Conservation (phyloP, 2,888 invertebrate genomes). For the Rotaria sp. region DNA sequence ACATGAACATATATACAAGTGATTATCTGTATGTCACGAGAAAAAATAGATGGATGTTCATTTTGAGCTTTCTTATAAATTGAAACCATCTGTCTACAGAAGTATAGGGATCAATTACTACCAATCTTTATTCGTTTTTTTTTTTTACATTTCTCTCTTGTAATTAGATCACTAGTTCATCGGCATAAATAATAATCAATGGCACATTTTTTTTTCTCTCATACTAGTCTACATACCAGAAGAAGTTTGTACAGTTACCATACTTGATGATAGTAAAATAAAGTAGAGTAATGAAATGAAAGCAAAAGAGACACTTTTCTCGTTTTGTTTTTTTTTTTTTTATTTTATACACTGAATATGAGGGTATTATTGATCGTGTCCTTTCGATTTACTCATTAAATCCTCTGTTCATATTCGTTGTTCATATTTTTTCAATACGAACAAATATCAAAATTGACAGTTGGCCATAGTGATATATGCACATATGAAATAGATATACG, state of each 20-base stretch:
- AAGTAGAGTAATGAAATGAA: neutral
- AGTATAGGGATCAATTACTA: neutral
- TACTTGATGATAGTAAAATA: neutral
- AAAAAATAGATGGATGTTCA: neutral
- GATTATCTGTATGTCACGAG: neutral
- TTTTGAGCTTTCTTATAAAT: neutral
- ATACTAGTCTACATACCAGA: neutral
- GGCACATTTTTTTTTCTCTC: neutral
- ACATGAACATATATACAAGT: neutral
- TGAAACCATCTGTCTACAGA: neutral
- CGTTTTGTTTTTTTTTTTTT: neutral
- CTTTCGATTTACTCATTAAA: constrained; percentile 10
- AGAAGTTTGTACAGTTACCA: neutral
- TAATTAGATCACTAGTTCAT: neutral
- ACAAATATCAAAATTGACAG: constrained; percentile 22
- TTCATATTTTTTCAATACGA: constrained; percentile 17
- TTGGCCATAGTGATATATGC: neutral
- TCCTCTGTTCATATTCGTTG: neutral
- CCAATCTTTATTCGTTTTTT: neutral
- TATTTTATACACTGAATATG: neutral
- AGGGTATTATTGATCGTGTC: neutral
- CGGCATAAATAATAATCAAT: neutral
- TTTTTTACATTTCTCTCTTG: neutral
- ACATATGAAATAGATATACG: neutral
- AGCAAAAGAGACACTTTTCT: neutral